Evolutionary conservation across 2,113 vertebrate species (phyloP).

Genomic region (Chelonoidis abingdonii): DNA sequence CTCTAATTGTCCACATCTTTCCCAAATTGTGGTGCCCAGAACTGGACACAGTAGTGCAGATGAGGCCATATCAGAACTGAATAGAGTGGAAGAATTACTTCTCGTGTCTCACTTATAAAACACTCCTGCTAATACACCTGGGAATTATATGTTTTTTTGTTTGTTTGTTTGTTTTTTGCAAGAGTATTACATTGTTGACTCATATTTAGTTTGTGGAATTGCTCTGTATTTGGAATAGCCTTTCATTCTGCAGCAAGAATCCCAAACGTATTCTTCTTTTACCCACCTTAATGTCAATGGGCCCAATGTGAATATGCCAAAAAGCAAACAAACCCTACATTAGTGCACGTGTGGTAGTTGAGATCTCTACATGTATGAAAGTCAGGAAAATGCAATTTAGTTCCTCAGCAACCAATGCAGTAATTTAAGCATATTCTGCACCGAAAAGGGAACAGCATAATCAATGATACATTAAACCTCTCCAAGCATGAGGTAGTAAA

Average conservation of each 20-base stretch:
- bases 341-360: neutral
- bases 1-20: neutral
- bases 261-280: neutral
- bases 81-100: neutral
- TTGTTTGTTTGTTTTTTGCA: neutral
- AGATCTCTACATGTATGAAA: neutral
- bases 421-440: neutral
- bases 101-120: neutral
- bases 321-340: neutral
- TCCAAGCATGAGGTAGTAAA: neutral
- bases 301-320: neutral
- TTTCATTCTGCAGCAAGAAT: neutral
- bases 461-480: rapidly evolving
- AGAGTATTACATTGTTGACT: neutral
- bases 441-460: neutral
- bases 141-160: neutral
- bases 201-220: neutral
- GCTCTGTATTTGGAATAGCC: neutral
- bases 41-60: neutral
- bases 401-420: neutral
- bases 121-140: neutral
- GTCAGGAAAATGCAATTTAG: neutral
- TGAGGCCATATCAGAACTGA: neutral
- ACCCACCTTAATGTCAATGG: neutral
- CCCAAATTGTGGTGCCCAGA: neutral